These are phyloP conservation scores for Emesis furor DNA, from an alignment of 2,888 invertebrate species.

Conservation along the genomic window DNA sequence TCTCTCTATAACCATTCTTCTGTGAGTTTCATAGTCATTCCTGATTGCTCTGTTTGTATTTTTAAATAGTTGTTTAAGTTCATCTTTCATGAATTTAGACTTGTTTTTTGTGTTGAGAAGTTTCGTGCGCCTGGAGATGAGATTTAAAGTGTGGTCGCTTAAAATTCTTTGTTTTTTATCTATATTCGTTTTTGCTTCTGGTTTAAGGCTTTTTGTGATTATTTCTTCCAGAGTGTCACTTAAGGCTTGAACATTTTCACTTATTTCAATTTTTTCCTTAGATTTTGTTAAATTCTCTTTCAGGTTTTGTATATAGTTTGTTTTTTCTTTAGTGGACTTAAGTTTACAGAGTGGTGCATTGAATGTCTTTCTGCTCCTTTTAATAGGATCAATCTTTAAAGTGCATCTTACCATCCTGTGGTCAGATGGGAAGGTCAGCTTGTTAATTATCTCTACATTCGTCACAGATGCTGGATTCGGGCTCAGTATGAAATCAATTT, in stretches of 20 bases:
- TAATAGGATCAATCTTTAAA: not conserved
- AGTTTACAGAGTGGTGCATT: not conserved
- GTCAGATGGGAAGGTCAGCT: not conserved
- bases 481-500: conserved; percentile 33
- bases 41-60: conserved; percentile 21
- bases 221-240: conserved; percentile 24
- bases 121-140: not conserved
- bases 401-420: not conserved
- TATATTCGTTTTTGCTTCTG: conserved; percentile 49
- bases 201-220: conserved; percentile 18
- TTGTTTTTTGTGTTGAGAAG: conserved; percentile 26
- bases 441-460: not conserved
- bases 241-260: not conserved
- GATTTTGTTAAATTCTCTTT: not conserved
- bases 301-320: conserved; percentile 19
- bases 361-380: not conserved
- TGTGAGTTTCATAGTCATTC: conserved; percentile 13
- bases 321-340: not conserved
- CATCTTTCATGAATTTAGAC: conserved; percentile 10
- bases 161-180: not conserved
- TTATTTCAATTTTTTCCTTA: too few relatives aligned
- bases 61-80: conserved; percentile 28
- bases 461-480: not conserved
- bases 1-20: conserved; percentile 8
- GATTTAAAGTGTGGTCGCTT: not conserved